A percentile compares a stretch with the other conserved stretches of the same genome.
Conservation (phyloP, 1,140 invertebrate genomes). For the Monochamus saltuarius region DNA sequence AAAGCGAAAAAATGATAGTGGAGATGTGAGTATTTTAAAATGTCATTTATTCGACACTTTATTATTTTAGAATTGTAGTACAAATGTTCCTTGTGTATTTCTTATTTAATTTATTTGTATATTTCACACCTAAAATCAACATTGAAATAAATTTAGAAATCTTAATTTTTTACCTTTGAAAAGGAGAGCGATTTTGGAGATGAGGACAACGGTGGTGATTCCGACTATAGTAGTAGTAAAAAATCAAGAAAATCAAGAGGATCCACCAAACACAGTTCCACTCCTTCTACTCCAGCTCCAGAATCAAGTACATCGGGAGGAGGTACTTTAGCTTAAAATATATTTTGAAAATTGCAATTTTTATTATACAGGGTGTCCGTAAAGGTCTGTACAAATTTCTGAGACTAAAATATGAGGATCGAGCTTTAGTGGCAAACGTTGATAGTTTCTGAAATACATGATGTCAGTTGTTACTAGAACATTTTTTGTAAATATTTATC, state of each 20-base stretch:
- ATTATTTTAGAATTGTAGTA: no score
- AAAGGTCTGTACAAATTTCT: background rate
- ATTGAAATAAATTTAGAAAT: background rate
- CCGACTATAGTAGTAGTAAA: constrained; percentile 65
- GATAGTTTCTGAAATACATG: no score
- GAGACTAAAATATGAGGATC: no score
- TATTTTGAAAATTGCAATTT: background rate
- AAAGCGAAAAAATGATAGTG: constrained; percentile 89
- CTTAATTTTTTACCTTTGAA: background rate
- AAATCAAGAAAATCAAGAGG: constrained; percentile 60
- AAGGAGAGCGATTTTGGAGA: constrained; percentile 79
- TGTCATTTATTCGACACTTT: background rate
- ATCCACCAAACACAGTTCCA: constrained; percentile 52
- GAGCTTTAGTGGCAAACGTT: no score
- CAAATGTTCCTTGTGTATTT: no score
- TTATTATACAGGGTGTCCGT: background rate
- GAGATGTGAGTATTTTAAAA: constrained; percentile 64
- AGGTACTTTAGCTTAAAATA: constrained; percentile 17
- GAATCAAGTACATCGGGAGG: constrained; percentile 48
- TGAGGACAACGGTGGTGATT: constrained; percentile 69
- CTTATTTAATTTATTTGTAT: no score
- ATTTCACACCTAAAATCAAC: background rate
- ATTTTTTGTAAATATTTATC: no score
- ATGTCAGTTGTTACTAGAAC: no score
- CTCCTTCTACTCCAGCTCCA: constrained; percentile 54